phyloP scores from a whole-genome alignment of 2,888 invertebrate genomes.

The Ophraella communa region DNA sequence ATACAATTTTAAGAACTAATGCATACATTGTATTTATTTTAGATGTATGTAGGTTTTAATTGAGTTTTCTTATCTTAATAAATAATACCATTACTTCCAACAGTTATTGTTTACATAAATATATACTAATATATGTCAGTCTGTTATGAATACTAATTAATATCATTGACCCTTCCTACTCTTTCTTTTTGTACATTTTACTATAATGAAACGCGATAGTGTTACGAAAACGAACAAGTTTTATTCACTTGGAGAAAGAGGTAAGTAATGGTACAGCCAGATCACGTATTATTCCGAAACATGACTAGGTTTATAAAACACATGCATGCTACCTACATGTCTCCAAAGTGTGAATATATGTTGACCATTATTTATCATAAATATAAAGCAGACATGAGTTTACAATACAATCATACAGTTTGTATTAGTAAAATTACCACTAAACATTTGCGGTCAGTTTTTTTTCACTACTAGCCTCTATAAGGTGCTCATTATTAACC shows the following conservation, averaged over 20 bases:
- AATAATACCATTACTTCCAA: not conserved
- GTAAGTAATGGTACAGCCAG: constrained; percentile 9
- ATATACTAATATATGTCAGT: constrained; percentile 9
- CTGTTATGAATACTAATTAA: constrained; percentile 14
- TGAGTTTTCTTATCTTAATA: too few species aligned
- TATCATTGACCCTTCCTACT: constrained; percentile 15
- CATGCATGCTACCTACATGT: constrained; percentile 1
- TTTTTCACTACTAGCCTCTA: too few species aligned
- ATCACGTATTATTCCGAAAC: constrained; percentile 19
- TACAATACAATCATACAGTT: not conserved
- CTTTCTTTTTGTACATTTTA: constrained; percentile 3
- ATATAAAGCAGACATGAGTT: constrained; percentile 10
- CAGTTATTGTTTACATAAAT: constrained; percentile 12
- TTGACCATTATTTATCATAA: constrained; percentile 6
- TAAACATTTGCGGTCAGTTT: too few species aligned
- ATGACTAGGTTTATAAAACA: constrained; percentile 13
- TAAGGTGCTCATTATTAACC: too few species aligned
- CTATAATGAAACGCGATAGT: constrained; percentile 17
- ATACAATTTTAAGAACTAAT: not conserved
- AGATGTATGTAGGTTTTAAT: not conserved
- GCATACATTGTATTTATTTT: too few species aligned
- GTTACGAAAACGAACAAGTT: constrained; percentile 5
- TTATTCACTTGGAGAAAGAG: constrained; percentile 19
- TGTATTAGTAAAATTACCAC: not conserved
- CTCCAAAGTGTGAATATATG: constrained; percentile 18